A percentile compares a stretch with the other conserved stretches of the same genome.
Evolutionary conservation across 2,797 vertebrate species (phyloP).

Genomic region (Kryptolebias ocellatus): DNA sequence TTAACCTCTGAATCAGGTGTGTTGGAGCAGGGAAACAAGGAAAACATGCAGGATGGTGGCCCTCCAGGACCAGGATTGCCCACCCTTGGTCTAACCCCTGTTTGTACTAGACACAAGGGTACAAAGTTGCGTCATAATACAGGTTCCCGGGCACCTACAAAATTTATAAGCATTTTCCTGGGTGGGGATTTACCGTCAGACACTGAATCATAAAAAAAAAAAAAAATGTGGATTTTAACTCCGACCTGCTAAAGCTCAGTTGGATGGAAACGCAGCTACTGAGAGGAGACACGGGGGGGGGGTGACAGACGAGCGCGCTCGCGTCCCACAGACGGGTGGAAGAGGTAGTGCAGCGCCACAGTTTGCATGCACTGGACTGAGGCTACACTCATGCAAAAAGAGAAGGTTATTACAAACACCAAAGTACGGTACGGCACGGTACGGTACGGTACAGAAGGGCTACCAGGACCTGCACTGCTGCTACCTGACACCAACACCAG

Average conservation of each 20-base stretch:
- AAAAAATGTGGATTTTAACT: background rate
- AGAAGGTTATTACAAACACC: conserved; percentile 70
- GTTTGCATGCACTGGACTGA: conserved; percentile 76
- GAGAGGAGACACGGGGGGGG: conserved; percentile 12
- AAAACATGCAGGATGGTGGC: no score
- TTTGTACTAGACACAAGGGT: no score
- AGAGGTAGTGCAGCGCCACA: conserved; percentile 77
- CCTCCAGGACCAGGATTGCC: no score
- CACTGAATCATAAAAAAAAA: no score
- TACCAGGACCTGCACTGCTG: conserved; percentile 78
- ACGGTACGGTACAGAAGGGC: conserved; percentile 76
- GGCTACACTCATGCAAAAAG: conserved; percentile 80
- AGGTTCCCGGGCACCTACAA: no score
- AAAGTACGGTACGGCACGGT: conserved; percentile 67
- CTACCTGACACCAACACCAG: conserved; percentile 68
- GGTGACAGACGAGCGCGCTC: conserved; percentile 9
- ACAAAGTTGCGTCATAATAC: no score
- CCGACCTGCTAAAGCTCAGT: background rate
- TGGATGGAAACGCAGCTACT: conserved; percentile 54
- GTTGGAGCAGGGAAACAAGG: no score
- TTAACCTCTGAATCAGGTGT: no score
- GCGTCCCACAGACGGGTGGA: conserved; percentile 31
- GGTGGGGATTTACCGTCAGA: no score
- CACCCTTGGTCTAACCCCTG: no score
- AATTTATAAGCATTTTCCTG: no score